A percentile compares a stretch with the other conserved stretches of the same genome.
Conservation (phyloP, 2,888 invertebrate genomes). For the Drosophila testacea region DNA sequence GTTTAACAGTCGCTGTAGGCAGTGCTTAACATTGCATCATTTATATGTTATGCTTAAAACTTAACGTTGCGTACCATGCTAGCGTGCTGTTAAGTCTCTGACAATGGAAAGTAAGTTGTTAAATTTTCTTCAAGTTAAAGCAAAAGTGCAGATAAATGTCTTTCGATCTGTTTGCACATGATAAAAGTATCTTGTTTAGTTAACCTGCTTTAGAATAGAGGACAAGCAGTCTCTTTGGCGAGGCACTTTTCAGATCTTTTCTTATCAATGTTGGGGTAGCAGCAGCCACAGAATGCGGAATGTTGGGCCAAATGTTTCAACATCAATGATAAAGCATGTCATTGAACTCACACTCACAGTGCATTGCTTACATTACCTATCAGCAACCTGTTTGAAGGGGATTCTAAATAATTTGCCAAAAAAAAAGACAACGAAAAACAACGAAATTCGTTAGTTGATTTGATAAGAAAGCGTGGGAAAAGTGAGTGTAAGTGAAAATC, state of each 20-base stretch:
- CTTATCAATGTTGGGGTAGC: conserved; percentile 39
- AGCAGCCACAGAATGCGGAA: conserved; percentile 28
- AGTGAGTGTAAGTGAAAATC: conserved; percentile 8
- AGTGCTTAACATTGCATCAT: neutral
- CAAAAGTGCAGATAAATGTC: conserved; percentile 1
- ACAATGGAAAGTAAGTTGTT: neutral
- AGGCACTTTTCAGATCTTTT: conserved; percentile 5
- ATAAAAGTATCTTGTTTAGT: conserved; percentile 13
- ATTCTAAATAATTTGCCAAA: conserved; percentile 60
- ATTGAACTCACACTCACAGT: conserved; percentile 32
- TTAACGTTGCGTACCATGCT: neutral
- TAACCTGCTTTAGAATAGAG: conserved; percentile 19
- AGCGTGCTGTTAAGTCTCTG: conserved; percentile 1
- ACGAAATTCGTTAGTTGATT: conserved; percentile 5
- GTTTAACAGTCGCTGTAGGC: neutral
- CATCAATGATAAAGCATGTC: conserved; percentile 65
- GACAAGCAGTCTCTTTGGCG: conserved; percentile 1
- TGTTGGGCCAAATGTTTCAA: conserved; percentile 64
- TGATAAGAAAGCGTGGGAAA: conserved; percentile 26
- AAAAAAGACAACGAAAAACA: neutral
- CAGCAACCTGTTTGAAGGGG: conserved; percentile 39
- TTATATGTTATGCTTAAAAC: neutral
- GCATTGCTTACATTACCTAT: conserved; percentile 47
- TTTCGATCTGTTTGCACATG: conserved; percentile 5
- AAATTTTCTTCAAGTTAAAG: neutral